A percentile compares a stretch with the other conserved stretches of the same genome.
phyloP scores from a whole-genome alignment of 2,888 invertebrate genomes.

The Erebia palarica region DNA sequence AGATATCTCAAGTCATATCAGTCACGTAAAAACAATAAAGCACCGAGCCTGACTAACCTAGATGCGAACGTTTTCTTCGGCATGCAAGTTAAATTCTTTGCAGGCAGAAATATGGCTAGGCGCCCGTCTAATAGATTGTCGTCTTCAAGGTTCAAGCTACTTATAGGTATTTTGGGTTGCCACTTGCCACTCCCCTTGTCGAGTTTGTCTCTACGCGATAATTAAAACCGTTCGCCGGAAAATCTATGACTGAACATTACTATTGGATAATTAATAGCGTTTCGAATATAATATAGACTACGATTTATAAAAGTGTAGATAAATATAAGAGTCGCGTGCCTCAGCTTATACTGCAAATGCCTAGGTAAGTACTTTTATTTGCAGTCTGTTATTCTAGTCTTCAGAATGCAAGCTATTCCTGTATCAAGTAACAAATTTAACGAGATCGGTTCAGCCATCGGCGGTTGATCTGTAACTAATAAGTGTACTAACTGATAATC shows the following conservation, averaged over 20 bases:
- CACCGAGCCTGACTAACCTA: slow-evolving; percentile 74
- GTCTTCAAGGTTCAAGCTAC: slow-evolving; percentile 33
- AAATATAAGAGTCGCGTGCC: background rate
- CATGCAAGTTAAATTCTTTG: slow-evolving; percentile 48
- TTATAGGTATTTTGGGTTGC: slow-evolving; percentile 32
- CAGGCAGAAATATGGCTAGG: slow-evolving; percentile 38
- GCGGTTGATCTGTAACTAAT: too few relatives aligned
- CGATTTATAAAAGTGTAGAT: background rate
- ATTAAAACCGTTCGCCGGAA: slow-evolving; percentile 15
- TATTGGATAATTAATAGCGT: background rate
- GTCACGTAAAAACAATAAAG: slow-evolving; percentile 81
- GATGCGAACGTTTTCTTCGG: slow-evolving; percentile 63
- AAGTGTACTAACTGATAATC: too few relatives aligned
- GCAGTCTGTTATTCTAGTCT: too few relatives aligned
- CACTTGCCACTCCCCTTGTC: slow-evolving; percentile 31
- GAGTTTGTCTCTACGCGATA: slow-evolving; percentile 23
- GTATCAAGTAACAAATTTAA: too few relatives aligned
- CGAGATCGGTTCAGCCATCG: too few relatives aligned
- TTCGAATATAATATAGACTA: too few relatives aligned
- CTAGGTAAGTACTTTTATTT: too few relatives aligned
- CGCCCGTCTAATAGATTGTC: slow-evolving; percentile 36
- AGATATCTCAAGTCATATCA: slow-evolving; percentile 64
- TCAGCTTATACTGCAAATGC: background rate
- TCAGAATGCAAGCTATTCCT: too few relatives aligned
- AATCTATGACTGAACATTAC: slow-evolving; percentile 25